These are phyloP conservation scores for Notoglanidium macrostoma DNA, from an alignment of 2,797 vertebrate species.

Conservation along the genomic window DNA sequence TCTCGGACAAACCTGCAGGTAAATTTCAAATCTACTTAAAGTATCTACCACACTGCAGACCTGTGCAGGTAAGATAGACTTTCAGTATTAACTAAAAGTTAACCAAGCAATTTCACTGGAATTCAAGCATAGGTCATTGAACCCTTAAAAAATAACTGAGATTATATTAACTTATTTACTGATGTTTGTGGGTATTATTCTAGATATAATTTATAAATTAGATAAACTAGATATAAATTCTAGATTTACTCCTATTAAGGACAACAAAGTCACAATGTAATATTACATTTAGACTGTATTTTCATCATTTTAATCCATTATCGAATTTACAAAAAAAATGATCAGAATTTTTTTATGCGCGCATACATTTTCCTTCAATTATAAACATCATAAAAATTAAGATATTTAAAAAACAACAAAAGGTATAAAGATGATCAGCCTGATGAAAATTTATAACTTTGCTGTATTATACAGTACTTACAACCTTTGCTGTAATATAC, in stretches of 20 bases:
- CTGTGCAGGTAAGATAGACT: conserved; percentile 52
- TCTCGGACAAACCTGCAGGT: conserved; percentile 59
- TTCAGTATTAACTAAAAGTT: conserved; percentile 32
- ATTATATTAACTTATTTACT: not conserved
- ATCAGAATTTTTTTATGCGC: not conserved
- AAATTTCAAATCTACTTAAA: conserved; percentile 48
- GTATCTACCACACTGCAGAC: conserved; percentile 44
- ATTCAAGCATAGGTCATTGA: not conserved
- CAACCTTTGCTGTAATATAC: not conserved
- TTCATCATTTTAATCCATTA: not conserved
- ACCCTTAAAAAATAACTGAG: not conserved
- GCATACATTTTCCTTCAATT: not conserved
- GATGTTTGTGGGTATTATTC: conserved; percentile 4
- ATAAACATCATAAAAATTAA: not conserved
- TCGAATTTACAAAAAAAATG: not conserved
- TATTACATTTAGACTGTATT: not conserved
- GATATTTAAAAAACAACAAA: not conserved
- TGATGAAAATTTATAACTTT: not conserved
- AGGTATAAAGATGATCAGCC: not conserved
- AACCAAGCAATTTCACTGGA: not conserved
- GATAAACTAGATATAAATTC: too few relatives aligned
- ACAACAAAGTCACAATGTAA: not conserved
- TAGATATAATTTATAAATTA: not conserved
- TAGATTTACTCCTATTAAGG: not conserved
- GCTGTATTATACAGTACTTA: not conserved